phyloP scores from a whole-genome alignment of 2,113 vertebrate species.

The Gasterosteus aculeatus region DNA sequence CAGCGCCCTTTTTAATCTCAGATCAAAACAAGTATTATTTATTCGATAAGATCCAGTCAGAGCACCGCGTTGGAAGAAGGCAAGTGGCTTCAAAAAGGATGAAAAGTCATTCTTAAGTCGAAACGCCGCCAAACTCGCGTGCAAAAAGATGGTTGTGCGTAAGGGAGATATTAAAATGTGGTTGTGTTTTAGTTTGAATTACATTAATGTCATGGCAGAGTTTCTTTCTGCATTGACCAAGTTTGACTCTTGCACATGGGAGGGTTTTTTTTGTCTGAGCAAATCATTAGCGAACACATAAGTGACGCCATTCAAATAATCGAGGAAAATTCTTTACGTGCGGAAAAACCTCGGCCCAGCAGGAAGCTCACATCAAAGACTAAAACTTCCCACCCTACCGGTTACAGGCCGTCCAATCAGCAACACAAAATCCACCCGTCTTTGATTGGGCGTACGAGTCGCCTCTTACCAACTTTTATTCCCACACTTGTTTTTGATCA shows the following conservation, averaged over 20 bases:
- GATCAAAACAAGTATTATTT: slow-evolving; percentile 53
- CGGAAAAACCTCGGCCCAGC: slow-evolving; percentile 49
- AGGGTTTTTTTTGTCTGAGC: slow-evolving; percentile 25
- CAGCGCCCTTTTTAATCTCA: slow-evolving; percentile 53
- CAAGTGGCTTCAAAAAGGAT: slow-evolving; percentile 19
- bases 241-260: background rate
- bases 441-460: slow-evolving; percentile 26
- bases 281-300: slow-evolving; percentile 21
- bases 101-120: background rate
- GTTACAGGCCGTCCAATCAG: slow-evolving; percentile 55
- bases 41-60: slow-evolving; percentile 43
- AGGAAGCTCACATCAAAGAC: slow-evolving; percentile 61
- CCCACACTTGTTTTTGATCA: slow-evolving; percentile 62
- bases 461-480: slow-evolving; percentile 48
- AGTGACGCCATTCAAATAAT: slow-evolving; percentile 30
- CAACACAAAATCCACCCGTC: slow-evolving; percentile 49
- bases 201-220: background rate
- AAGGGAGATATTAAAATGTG: background rate
- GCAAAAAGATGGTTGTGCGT: background rate
- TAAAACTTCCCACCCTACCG: slow-evolving; percentile 44
- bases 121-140: background rate
- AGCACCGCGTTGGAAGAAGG: background rate
- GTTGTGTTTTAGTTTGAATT: background rate
- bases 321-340: slow-evolving; percentile 53
- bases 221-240: background rate